Percentiles rank a stretch among this genome's conserved stretches.
Evolutionary conservation across 2,888 invertebrate species (phyloP).

Genomic region (Sipha maydis): DNA sequence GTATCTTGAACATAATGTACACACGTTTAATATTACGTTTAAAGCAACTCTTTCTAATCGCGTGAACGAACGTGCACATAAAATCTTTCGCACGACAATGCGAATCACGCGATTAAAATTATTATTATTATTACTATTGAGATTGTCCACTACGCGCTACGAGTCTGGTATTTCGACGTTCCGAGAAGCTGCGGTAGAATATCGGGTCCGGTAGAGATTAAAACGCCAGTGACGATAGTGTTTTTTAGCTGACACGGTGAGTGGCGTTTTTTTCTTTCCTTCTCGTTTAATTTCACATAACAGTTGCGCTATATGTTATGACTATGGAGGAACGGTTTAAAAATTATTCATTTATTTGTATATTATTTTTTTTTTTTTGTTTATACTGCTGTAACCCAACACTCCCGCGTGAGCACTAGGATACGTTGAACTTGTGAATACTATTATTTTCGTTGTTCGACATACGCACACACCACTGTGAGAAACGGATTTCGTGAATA

Average conservation of each 20-base stretch:
- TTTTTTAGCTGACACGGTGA: conserved; percentile 20
- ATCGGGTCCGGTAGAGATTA: not conserved
- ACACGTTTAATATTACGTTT: not conserved
- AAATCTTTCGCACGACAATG: not conserved
- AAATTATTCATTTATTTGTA: not conserved
- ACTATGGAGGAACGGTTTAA: not conserved
- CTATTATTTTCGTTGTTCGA: not conserved
- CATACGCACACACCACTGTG: not conserved
- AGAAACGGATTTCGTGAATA: not conserved
- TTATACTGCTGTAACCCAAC: not conserved
- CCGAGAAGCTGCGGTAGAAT: not conserved
- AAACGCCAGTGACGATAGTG: not conserved
- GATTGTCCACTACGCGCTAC: not conserved
- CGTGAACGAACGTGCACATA: not conserved
- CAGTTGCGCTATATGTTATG: not conserved
- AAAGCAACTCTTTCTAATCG: not conserved
- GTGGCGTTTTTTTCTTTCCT: not conserved
- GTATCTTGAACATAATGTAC: conserved; percentile 14
- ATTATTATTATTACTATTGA: not conserved
- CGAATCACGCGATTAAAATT: conserved; percentile 33
- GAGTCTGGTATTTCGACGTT: not conserved
- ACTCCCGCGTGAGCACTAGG: not conserved
- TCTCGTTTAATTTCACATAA: not conserved
- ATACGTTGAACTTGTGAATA: not conserved
- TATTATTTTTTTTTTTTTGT: not conserved